Conservation (phyloP, 2,888 invertebrate species). For the Drosophila kanekoi region DNA sequence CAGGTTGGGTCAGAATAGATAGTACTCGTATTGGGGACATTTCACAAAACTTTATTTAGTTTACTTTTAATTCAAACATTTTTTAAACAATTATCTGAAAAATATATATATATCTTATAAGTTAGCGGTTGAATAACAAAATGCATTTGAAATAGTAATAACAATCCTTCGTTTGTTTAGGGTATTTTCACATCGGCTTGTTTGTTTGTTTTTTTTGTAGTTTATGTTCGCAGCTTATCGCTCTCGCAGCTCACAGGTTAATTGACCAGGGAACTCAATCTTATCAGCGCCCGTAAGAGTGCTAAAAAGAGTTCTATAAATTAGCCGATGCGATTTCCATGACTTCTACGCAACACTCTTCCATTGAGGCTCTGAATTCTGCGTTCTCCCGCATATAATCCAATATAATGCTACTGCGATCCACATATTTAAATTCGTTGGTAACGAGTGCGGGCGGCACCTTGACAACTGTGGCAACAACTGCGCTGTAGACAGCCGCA, state of each 20-base stretch:
- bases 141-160: not conserved
- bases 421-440: constrained; percentile 68
- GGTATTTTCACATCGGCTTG: not conserved
- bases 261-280: not conserved
- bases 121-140: no score
- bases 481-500: constrained; percentile 69
- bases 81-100: no score
- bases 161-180: not conserved
- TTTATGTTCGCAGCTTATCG: constrained; percentile 28
- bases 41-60: no score
- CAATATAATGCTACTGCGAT: constrained; percentile 49
- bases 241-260: not conserved
- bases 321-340: constrained; percentile 49
- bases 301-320: constrained; percentile 2
- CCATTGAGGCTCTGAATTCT: constrained; percentile 50
- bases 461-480: constrained; percentile 67
- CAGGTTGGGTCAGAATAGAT: no score
- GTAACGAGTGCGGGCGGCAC: constrained; percentile 71
- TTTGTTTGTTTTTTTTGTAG: not conserved
- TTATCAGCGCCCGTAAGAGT: not conserved
- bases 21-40: no score
- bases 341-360: constrained; percentile 52
- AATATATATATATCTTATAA: no score
- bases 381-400: constrained; percentile 52
- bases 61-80: no score